Base-by-base conservation (phyloP, 2,797 vertebrate species). In the Selene dorsalis region DNA sequence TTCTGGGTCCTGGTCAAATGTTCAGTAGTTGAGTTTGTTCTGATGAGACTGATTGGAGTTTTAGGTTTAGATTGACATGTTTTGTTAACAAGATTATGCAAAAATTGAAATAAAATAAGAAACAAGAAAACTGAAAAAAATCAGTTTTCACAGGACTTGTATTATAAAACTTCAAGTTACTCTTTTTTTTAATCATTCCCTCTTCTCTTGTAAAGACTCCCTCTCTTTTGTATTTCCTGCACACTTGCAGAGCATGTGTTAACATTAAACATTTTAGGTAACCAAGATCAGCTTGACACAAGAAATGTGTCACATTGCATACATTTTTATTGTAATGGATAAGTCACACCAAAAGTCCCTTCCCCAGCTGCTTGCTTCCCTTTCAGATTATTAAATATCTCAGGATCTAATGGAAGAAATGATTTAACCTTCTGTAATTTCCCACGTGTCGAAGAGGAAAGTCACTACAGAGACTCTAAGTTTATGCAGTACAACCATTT, bases 1-100 rank as follows among this genome's bases (percentile, higher is more conserved):
- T n/a, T n/a, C n/a, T n/a, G 63, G 73, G 56, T 82, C 67, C 72
- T 74, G 61, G 74, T 69, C 72, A n/a, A n/a, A n/a, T n/a, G n/a
- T n/a, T n/a, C n/a, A n/a, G 76, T 78, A 80, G 87, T 30, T 30
- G 30, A 30, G 30, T 3, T 30, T 30, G 48, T 50, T n/a, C 48
- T 22, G 48, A 9, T 22, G 48, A 22, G n/a, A 50, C 0, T 50
- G 20, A 50, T 3, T 47, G 20, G 20, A 50, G 7, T 50, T 50
- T 10, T 47, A 20, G 20, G 8, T 47, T n/a, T n/a, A n/a, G n/a
- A n/a, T n/a, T 35, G 32, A 35, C 32, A 35, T 35, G 32, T 35
- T 35, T 35, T 35, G 32, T 35, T 35, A 8, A 9, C 45, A 17
- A 39, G 9, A 47, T 10, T 4, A 1, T 50, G n/a, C 30, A 20